Base-by-base conservation (phyloP, 2,113 vertebrate genomes). In the Chunga burmeisteri region DNA sequence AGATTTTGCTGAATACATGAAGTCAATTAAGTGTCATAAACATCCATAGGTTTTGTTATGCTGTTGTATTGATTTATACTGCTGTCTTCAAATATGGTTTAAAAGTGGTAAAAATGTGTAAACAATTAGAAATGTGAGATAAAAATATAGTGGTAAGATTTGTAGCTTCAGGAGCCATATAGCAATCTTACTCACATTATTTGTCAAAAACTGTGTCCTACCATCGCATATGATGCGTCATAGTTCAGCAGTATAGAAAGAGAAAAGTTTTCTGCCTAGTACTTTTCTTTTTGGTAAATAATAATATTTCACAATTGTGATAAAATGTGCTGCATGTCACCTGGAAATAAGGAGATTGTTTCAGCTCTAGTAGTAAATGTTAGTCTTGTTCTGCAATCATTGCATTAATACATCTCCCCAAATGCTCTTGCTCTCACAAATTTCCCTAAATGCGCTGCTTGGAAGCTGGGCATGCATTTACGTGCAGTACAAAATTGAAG, bases 381-480 rank as follows among this genome's bases (percentile, higher is more conserved):
- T 92, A 72, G 65, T 81, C n/a, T 79, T 91, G 52, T 12, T 90
- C 47, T 90, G 34, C 87, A 81, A 56, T 93, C 22, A 44, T 83
- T 92, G 49, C 38, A 42, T 86, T 86, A 85, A 61, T 90, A 36
- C 12, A 13, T 72, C 11, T 94, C 38, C 53, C 56, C 29, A 49
- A 86, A 73, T 62, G 55, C 62, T 86, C 42, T 88, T 92, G 63
- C 56, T 77, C 14, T 70, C 59, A 46, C 9, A 78, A 78, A 59
- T 94, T 80, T 77, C 26, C 29, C 32, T 52, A 58, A 70, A 50
- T 70, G 46, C 56, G 8, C 6, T 93, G 46, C 46, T 86, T 92
- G 90, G 73, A 92, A 94, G 70, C 47, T 59, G 77, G 38, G 91
- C 59, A 16, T 91, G 72, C 70, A 66, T 94, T 93, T 93, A 66